A percentile compares a stretch with the other conserved stretches of the same genome.
Evolutionary conservation across 2,113 vertebrate genomes (phyloP).

Genomic region (Brachypteracias leptosomus): DNA sequence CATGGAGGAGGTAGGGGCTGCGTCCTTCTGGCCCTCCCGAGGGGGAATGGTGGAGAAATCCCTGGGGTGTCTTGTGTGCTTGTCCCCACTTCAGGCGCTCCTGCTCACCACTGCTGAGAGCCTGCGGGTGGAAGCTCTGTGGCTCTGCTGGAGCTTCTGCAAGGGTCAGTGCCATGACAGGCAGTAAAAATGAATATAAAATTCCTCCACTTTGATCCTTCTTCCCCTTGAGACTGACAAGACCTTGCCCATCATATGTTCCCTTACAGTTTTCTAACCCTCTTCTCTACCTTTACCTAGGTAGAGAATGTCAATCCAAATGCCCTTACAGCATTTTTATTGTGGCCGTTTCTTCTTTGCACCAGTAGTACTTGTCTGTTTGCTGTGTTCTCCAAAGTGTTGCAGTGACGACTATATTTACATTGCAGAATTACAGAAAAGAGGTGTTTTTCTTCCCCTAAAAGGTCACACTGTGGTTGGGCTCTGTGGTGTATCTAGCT

Average conservation of each 20-base stretch:
- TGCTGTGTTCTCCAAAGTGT: constrained; percentile 60
- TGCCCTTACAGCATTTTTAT: constrained; percentile 51
- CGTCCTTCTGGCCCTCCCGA: constrained; percentile 30
- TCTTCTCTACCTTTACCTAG: constrained; percentile 38
- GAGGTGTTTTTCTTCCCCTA: constrained; percentile 64
- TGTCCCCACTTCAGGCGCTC: not conserved
- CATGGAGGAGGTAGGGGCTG: constrained; percentile 58
- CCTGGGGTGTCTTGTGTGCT: constrained; percentile 29
- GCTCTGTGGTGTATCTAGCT: constrained; percentile 62
- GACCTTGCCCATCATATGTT: not conserved
- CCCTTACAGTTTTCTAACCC: constrained; percentile 22
- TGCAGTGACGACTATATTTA: constrained; percentile 67
- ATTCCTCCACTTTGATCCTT: not conserved
- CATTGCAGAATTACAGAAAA: constrained; percentile 69
- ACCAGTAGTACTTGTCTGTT: constrained; percentile 60
- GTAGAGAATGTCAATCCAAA: too few relatives aligned
- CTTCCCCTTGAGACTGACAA: not conserved
- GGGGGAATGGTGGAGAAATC: constrained; percentile 37
- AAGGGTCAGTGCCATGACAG: not conserved
- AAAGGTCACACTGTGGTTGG: constrained; percentile 68
- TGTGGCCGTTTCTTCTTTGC: constrained; percentile 43
- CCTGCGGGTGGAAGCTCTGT: not conserved
- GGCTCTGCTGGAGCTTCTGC: not conserved
- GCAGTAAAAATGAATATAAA: not conserved
- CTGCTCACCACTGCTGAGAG: not conserved